A percentile compares a stretch with the other conserved stretches of the same genome.
phyloP scores from a whole-genome alignment of 2,888 invertebrate species.

The Eristalinus aeneus region DNA sequence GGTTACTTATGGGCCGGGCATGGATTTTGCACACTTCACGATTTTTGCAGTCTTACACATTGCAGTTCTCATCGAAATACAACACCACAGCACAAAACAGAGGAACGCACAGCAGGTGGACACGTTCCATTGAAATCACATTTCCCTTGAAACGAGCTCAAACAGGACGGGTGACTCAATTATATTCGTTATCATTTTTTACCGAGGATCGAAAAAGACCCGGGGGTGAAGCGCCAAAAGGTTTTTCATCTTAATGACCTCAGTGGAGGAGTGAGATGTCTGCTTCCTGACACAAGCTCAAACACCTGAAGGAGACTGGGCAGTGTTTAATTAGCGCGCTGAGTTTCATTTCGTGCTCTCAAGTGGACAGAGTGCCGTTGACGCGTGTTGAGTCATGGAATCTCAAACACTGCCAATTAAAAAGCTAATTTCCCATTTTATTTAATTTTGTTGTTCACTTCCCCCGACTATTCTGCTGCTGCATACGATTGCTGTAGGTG shows the following conservation, averaged over 20 bases:
- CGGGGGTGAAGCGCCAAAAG: neutral
- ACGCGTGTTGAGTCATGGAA: neutral
- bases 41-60: neutral
- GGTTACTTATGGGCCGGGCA: neutral
- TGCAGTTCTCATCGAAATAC: neutral
- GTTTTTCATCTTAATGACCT: neutral
- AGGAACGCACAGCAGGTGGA: neutral
- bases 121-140: neutral
- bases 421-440: neutral
- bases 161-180: neutral
- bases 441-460: neutral
- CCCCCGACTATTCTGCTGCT: neutral
- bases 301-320: neutral
- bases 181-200: neutral
- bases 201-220: neutral
- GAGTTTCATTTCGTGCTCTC: neutral
- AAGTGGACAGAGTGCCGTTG: neutral
- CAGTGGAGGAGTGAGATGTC: neutral
- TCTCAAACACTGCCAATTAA: neutral
- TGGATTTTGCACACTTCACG: neutral
- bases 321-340: neutral
- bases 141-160: neutral
- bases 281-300: neutral
- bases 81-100: neutral
- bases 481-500: neutral